Evolutionary conservation across 2,113 vertebrate species (phyloP).

Genomic region (Phodopus roborovskii): DNA sequence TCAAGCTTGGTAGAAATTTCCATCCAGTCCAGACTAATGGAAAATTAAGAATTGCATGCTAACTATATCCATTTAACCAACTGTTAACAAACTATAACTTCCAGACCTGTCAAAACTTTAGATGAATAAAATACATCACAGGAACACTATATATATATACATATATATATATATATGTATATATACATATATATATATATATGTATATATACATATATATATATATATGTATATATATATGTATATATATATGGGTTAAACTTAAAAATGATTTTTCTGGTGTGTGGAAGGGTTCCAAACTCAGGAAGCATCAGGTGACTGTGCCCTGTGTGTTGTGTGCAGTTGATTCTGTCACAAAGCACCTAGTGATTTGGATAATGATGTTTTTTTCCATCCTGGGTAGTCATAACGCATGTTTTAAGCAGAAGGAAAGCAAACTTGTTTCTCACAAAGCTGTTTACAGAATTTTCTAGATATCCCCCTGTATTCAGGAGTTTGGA

Average conservation of each 20-base stretch:
- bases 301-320: constrained; percentile 81
- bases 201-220: no score
- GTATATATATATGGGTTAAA: constrained; percentile 88
- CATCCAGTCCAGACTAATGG: constrained; percentile 57
- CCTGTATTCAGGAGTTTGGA: background rate
- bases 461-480: background rate
- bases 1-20: constrained; percentile 50
- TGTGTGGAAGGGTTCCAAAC: constrained; percentile 86
- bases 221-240: no score
- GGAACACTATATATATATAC: constrained; percentile 85
- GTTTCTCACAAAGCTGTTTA: background rate
- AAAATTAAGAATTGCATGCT: constrained; percentile 65
- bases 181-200: no score
- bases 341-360: constrained; percentile 84
- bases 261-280: constrained; percentile 86
- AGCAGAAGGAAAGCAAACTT: constrained; percentile 67
- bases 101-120: constrained; percentile 85
- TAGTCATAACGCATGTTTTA: constrained; percentile 79
- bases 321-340: constrained; percentile 81
- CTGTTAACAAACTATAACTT: constrained; percentile 87
- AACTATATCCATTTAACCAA: constrained; percentile 82
- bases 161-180: no score
- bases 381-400: constrained; percentile 71
- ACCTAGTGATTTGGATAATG: constrained; percentile 84
- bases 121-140: constrained; percentile 86